phyloP scores from a whole-genome alignment of 2,888 invertebrate genomes.

The Halictus quadricinctus region DNA sequence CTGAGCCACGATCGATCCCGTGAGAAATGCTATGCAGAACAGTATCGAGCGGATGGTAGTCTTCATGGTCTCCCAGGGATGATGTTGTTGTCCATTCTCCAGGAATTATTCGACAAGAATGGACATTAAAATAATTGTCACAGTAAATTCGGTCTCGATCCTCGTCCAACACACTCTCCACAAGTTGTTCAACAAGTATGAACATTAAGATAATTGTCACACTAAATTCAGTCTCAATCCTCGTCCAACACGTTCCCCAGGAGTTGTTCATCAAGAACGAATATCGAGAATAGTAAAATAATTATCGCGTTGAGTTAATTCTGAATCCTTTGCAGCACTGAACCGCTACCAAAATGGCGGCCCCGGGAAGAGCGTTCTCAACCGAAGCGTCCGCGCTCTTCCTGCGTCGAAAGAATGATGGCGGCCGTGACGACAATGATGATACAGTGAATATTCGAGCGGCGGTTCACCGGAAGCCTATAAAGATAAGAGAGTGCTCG shows the following conservation, averaged over 20 bases:
- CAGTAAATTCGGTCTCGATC: background rate
- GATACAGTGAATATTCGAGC: conserved; percentile 23
- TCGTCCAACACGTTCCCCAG: too few relatives aligned
- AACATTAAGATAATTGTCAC: too few relatives aligned
- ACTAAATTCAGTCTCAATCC: too few relatives aligned
- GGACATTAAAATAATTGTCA: too few relatives aligned
- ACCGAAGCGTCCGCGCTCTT: too few relatives aligned
- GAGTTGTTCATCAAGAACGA: background rate
- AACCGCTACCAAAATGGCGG: background rate
- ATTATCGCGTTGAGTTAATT: too few relatives aligned
- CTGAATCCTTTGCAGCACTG: too few relatives aligned
- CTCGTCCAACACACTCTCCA: too few relatives aligned
- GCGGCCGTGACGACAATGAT: background rate
- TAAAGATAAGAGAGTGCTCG: background rate
- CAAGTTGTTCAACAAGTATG: too few relatives aligned
- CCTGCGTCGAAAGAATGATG: background rate
- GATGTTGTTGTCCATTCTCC: background rate
- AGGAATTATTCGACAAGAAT: too few relatives aligned
- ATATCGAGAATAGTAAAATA: background rate
- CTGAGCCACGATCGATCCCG: background rate
- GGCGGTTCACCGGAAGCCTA: background rate
- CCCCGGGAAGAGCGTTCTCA: background rate
- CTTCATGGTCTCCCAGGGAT: background rate
- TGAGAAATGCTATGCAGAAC: background rate
- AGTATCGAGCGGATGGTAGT: background rate